phyloP scores from a whole-genome alignment of 2,113 vertebrate genomes.

The Alexandromys fortis region DNA sequence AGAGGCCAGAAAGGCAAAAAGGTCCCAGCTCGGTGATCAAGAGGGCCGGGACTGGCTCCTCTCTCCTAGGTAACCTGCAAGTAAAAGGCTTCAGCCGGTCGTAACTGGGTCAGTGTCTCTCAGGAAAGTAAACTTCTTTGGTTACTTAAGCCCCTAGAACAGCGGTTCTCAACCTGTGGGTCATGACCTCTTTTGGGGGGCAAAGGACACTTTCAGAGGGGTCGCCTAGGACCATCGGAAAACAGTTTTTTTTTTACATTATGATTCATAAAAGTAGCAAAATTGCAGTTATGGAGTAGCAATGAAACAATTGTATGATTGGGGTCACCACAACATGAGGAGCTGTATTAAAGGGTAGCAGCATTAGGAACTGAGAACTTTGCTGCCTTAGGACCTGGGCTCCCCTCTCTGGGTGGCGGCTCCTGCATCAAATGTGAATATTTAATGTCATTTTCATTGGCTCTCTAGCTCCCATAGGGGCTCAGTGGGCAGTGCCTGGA shows the following conservation, averaged over 20 bases:
- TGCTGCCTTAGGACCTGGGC: not conserved
- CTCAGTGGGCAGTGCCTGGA: not conserved
- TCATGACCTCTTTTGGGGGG: not conserved
- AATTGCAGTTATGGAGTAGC: not conserved
- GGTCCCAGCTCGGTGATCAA: not conserved
- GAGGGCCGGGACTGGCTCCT: not conserved
- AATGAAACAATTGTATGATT: not conserved
- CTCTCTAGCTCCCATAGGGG: not conserved
- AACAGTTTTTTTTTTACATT: not conserved
- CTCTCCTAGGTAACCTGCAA: not conserved
- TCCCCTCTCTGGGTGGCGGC: not conserved
- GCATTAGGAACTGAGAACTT: not conserved
- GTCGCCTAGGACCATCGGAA: not conserved
- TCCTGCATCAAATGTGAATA: fast-evolving
- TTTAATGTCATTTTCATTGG: not conserved
- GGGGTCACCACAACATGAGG: not conserved
- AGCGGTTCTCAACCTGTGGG: not conserved
- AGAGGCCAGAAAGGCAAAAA: not conserved
- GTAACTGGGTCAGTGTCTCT: not conserved
- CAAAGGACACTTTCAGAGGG: not conserved
- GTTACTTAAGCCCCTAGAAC: not conserved
- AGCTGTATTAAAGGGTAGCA: not conserved
- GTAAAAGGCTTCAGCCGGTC: not conserved
- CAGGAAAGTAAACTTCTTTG: not conserved
- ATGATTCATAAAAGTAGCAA: not conserved